Evolutionary conservation across 2,113 vertebrate genomes (phyloP).

Genomic region (Myotis davidii): DNA sequence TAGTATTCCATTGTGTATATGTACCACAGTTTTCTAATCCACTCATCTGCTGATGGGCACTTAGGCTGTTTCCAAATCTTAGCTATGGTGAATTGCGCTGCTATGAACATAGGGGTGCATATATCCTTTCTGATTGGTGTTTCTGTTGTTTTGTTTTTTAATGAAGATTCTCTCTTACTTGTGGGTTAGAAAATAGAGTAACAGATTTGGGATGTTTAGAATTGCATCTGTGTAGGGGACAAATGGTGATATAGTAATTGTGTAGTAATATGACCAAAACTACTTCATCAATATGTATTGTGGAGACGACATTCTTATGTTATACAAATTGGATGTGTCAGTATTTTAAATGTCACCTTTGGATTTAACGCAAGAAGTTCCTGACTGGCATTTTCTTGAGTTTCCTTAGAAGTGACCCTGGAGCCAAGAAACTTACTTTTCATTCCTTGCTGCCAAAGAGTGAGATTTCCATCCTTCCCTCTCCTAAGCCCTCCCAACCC

Average conservation of each 20-base stretch:
- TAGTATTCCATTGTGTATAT: no score
- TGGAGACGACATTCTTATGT: background rate
- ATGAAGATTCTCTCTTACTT: background rate
- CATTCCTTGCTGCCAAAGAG: background rate
- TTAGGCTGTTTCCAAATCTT: no score
- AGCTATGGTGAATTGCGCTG: no score
- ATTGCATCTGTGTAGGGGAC: background rate
- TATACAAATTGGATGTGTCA: constrained; percentile 19
- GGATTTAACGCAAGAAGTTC: constrained; percentile 12
- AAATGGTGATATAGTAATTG: background rate
- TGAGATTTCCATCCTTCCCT: background rate
- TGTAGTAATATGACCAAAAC: background rate
- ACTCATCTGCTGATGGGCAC: no score
- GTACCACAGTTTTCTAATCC: no score
- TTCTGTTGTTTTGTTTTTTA: background rate
- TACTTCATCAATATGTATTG: background rate
- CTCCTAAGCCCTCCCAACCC: background rate
- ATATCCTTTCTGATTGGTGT: no score
- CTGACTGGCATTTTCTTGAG: background rate
- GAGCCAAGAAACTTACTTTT: background rate
- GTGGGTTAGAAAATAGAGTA: background rate
- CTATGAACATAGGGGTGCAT: no score
- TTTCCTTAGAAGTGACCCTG: constrained; percentile 2
- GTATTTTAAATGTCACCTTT: constrained; percentile 29
- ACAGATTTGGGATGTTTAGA: constrained; percentile 25